These are phyloP conservation scores for Hirtodrosophila duncani DNA, from an alignment of 2,888 invertebrate genomes.

Conservation along the genomic window DNA sequence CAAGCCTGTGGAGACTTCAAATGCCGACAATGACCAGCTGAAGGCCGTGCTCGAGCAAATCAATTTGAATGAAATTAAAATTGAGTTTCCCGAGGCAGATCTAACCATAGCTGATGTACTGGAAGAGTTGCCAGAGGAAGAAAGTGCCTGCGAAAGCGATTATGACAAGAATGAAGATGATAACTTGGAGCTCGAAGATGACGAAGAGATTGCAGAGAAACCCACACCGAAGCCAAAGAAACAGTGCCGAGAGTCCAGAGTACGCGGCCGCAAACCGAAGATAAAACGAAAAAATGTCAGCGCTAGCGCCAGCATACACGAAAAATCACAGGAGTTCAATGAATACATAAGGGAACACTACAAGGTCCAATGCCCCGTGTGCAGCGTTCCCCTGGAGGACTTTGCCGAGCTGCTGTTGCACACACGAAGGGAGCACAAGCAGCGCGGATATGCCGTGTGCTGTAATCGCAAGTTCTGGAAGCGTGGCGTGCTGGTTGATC, in stretches of 20 bases:
- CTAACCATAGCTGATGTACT: constrained; percentile 50
- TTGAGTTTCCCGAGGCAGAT: constrained; percentile 54
- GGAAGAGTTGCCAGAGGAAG: constrained; percentile 48
- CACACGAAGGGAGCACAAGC: constrained; percentile 62
- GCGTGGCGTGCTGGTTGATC: constrained; percentile 73
- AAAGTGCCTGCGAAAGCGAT: constrained; percentile 18
- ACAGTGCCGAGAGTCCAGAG: too few relatives aligned
- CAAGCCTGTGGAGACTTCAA: neutral
- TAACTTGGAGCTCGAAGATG: neutral
- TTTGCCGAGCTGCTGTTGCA: constrained; percentile 64
- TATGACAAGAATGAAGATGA: constrained; percentile 16
- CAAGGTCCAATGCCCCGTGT: constrained; percentile 73
- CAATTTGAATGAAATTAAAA: constrained; percentile 52
- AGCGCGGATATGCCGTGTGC: constrained; percentile 71
- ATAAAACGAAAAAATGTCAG: constrained; percentile 7
- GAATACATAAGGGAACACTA: constrained; percentile 66
- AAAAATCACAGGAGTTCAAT: constrained; percentile 63
- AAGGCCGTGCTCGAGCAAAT: constrained; percentile 52
- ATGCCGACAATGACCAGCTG: constrained; percentile 26
- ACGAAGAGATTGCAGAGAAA: neutral
- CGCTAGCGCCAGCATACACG: constrained; percentile 25
- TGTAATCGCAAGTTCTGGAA: constrained; percentile 74
- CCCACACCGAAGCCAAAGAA: too few relatives aligned
- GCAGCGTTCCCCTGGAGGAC: constrained; percentile 52
- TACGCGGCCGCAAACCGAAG: neutral